phyloP scores from a whole-genome alignment of 2,888 invertebrate species.

The Harpalus rufipes region DNA sequence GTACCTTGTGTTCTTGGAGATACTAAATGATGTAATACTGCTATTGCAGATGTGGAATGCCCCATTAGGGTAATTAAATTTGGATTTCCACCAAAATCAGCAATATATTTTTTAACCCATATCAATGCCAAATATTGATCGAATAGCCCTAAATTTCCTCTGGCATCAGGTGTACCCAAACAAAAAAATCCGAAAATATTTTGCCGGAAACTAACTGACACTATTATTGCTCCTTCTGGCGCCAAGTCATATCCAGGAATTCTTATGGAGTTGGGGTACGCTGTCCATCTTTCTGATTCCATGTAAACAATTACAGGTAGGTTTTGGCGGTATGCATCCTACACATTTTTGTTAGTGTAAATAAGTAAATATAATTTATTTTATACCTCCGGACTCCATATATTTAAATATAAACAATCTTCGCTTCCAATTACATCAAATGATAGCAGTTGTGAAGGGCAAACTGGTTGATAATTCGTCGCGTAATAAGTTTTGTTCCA shows the following conservation, averaged over 20 bases:
- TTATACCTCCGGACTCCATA: conserved; percentile 90
- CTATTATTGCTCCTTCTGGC: conserved; percentile 84
- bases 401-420: conserved; percentile 94
- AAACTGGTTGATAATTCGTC: conserved; percentile 84
- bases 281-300: conserved; percentile 75
- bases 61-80: conserved; percentile 89
- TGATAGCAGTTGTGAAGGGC: conserved; percentile 80
- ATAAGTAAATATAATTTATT: conserved; percentile 38
- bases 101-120: conserved; percentile 88
- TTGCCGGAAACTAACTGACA: conserved; percentile 84
- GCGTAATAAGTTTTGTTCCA: conserved; percentile 86
- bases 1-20: conserved; percentile 84
- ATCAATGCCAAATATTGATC: conserved; percentile 90
- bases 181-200: conserved; percentile 86
- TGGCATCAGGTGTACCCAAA: conserved; percentile 79
- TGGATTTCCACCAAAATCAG: conserved; percentile 89
- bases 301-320: conserved; percentile 85
- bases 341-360: conserved; percentile 60
- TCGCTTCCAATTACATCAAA: conserved; percentile 79
- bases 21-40: conserved; percentile 83
- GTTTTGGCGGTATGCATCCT: conserved; percentile 75
- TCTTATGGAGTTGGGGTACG: conserved; percentile 77
- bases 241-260: conserved; percentile 86
- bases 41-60: conserved; percentile 88
- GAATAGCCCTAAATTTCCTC: conserved; percentile 91